Base-by-base conservation (phyloP, 2,113 vertebrate genomes). In the Entelurus aequoreus region DNA sequence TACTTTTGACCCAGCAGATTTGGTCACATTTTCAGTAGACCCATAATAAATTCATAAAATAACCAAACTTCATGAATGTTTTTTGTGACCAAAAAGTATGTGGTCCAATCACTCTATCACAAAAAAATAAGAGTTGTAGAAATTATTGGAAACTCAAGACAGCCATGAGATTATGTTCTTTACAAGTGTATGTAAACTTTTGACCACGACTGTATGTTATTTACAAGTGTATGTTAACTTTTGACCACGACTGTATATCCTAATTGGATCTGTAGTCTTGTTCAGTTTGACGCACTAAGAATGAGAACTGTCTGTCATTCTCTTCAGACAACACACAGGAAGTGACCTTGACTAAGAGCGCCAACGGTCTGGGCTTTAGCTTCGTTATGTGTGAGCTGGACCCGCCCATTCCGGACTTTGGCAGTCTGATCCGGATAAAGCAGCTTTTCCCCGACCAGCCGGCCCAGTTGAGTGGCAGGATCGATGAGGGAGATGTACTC, bases 401-500 rank as follows among this genome's bases (percentile, higher is more conserved):
- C 70, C 88, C 86, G 1, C 78, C 86, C 8, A 74, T 37, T 1
- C 74, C 56, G 63, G 86, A 84, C 48, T 76, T 76, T 48, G 83
- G 80, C 59, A 85, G 81, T 35, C 74, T 94, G 47, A 81, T 95
- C 54, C 87, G 91, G 56, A 91, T 94, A 66, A 94, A 94, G 81
- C 75, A 85, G 63, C 89, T 98, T 21, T 95, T 96, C 73, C 92
- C 92, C 0, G 93, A 90, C 4, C 94, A 95, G 82, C 93, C 94
- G 5, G 93, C 95, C 6, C 83, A 93, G 66, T 87, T 92, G 75
- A 92, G 88, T 0, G 91, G 93, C 1, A 19, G 75, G 65, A 93
- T 95, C 6, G 85, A 84, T 60, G 86, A 90, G 6, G 94, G 94
- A 47, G 95, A 96, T 4, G 78, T 97, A 47, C 91, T 95, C 68